Evolutionary conservation across 2,797 vertebrate species (phyloP), one percentile per base, ranked within the genome.

Genomic region (Calcarius lapponicus): DNA sequence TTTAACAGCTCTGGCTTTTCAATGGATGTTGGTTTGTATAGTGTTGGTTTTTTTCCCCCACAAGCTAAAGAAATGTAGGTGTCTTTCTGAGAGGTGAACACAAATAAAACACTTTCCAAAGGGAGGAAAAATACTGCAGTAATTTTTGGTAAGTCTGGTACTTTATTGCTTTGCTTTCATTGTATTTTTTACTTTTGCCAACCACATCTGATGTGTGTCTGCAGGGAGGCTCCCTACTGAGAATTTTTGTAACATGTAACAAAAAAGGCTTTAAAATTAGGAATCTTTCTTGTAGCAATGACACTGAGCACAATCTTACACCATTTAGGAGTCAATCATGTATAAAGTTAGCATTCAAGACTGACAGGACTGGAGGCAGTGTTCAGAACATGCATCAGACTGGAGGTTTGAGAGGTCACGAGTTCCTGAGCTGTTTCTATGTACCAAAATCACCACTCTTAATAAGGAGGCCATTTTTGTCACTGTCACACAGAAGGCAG

Each of bases 341-440:
- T 69, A 70, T 58, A 50, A 94, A 72, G 22, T 57, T 54, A 34
- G 54, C 45, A 40, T 66, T 89, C 85, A 84, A 60, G 85, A 43
- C 80, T 85, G 80, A 79, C 54, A 82, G 83, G 73, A 61, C 62
- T 86, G 56, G n/a, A 90, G 81, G 81, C 81, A 69, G 43, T 40
- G 45, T 64, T 58, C 58, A 79, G 76, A 92, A 43, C 61, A 3
- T 18, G 54, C 43, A 66, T 69, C 50, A 75, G 3, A 4, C 43
- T 24, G 47, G 50, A 88, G 73, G 22, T 86, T 43, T 58, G 48
- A 56, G 80, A 58, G 92, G 62, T 86, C 72, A 61, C 21, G 45
- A 51, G 69, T 91, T 80, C 61, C 43, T 88, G 34, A 48, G 71
- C 43, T 85, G n/a, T 31, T 54, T 67, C 6, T 28, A 0, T 28